phyloP scores from a whole-genome alignment of 2,888 invertebrate genomes.

The Adelognathus sp. region DNA sequence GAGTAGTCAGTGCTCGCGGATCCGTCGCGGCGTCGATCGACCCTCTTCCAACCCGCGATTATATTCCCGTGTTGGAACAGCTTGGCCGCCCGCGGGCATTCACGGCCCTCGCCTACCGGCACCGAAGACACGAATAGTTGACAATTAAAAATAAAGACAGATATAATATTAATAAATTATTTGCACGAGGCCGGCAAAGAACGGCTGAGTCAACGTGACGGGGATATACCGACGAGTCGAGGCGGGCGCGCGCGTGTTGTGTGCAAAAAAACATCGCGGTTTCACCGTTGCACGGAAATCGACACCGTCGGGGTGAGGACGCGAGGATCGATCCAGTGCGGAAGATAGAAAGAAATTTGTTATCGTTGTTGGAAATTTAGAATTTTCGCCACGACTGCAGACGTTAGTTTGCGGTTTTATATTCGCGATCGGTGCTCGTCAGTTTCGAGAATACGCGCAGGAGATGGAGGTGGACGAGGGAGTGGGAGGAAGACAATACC shows the following conservation, averaged over 20 bases:
- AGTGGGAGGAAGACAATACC: slow-evolving; percentile 10
- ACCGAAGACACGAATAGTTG: not conserved
- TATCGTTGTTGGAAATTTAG: no score
- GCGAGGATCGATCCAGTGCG: slow-evolving; percentile 76
- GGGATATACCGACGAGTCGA: no score
- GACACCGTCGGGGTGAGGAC: slow-evolving; percentile 64
- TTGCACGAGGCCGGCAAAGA: no score
- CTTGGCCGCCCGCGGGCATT: slow-evolving; percentile 56
- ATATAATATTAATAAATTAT: not conserved
- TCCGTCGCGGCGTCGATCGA: slow-evolving; percentile 72
- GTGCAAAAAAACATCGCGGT: slow-evolving; percentile 50
- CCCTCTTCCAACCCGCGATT: slow-evolving; percentile 60
- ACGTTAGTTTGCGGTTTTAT: not conserved
- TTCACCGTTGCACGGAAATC: slow-evolving; percentile 38
- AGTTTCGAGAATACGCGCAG: not conserved
- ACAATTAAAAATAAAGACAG: not conserved
- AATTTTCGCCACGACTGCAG: not conserved
- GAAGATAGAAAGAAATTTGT: slow-evolving; percentile 60
- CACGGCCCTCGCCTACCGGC: slow-evolving; percentile 57
- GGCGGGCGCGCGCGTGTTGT: slow-evolving; percentile 56
- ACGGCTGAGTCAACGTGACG: no score
- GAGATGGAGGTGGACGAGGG: not conserved
- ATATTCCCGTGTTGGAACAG: slow-evolving; percentile 53
- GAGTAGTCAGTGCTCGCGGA: slow-evolving; percentile 73
- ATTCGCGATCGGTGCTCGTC: not conserved